Percentiles rank a stretch among this genome's conserved stretches.
Conservation (phyloP, 2,797 vertebrate genomes). For the Craterocephalus amniculus region DNA sequence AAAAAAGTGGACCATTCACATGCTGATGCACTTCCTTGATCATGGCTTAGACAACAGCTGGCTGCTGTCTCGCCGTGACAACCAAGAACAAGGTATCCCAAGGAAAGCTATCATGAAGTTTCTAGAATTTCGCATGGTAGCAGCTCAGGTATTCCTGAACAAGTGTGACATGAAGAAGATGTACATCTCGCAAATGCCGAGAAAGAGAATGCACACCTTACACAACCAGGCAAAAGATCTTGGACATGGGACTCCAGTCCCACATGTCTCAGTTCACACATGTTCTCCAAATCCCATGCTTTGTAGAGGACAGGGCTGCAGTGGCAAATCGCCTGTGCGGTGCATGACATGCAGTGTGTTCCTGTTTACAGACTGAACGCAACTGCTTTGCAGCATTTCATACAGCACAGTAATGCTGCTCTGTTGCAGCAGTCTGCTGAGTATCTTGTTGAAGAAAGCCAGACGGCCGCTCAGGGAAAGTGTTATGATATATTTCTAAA, state of each 20-base stretch:
- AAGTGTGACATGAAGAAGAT: no score
- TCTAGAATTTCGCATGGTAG: not conserved
- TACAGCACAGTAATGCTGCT: not conserved
- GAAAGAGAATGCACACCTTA: not conserved
- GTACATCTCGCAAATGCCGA: not conserved
- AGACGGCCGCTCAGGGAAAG: no score
- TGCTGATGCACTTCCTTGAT: constrained; percentile 3
- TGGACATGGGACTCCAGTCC: not conserved
- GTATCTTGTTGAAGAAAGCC: no score
- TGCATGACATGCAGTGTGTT: constrained; percentile 2
- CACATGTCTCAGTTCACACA: not conserved
- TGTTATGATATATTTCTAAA: no score
- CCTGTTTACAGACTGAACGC: not conserved
- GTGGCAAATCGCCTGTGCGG: not conserved
- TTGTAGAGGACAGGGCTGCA: not conserved
- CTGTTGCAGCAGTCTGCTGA: no score
- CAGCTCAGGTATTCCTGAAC: no score
- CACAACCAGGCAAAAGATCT: no score
- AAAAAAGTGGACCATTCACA: constrained; percentile 5
- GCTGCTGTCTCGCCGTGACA: not conserved
- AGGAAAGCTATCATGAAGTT: not conserved
- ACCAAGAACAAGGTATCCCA: constrained; percentile 1
- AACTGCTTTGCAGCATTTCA: constrained; percentile 9
- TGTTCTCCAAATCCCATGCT: not conserved
- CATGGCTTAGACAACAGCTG: constrained; percentile 6